Evolutionary conservation across 2,888 invertebrate species (phyloP).

Genomic region (Carpatolechia fugitivella): DNA sequence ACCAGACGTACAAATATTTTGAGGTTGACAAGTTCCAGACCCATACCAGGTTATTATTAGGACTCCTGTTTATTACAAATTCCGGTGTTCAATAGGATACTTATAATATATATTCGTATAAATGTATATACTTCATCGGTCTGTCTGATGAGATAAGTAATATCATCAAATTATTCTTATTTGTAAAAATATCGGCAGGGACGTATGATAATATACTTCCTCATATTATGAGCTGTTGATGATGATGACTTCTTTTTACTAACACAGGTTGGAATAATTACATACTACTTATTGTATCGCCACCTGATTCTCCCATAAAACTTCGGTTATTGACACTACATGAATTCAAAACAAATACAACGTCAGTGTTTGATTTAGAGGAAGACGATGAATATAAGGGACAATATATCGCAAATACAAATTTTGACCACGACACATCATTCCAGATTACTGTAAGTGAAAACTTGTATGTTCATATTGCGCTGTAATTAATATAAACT

Average conservation of each 20-base stretch:
- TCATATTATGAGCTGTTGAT: too few relatives aligned
- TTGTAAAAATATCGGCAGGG: too few relatives aligned
- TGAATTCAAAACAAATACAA: conserved; percentile 29
- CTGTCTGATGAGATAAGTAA: too few relatives aligned
- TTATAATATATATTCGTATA: too few relatives aligned
- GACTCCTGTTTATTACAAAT: too few relatives aligned
- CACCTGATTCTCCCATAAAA: conserved; percentile 27
- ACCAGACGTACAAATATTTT: conserved; percentile 41
- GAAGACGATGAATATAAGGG: conserved; percentile 26
- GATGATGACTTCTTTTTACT: too few relatives aligned
- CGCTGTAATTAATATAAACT: too few relatives aligned
- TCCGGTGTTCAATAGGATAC: too few relatives aligned
- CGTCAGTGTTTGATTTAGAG: conserved; percentile 29
- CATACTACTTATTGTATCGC: conserved; percentile 33
- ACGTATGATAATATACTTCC: too few relatives aligned
- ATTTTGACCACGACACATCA: conserved; percentile 34
- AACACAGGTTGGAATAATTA: conserved; percentile 40
- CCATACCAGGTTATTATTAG: conserved; percentile 48
- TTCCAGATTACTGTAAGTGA: conserved; percentile 48
- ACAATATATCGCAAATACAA: conserved; percentile 35
- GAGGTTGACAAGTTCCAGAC: conserved; percentile 50
- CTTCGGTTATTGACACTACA: conserved; percentile 37
- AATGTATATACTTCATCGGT: too few relatives aligned
- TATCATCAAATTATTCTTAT: too few relatives aligned
- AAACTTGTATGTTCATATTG: not conserved